Conservation (phyloP, 2,888 invertebrate genomes). For the Philaethria dido region DNA sequence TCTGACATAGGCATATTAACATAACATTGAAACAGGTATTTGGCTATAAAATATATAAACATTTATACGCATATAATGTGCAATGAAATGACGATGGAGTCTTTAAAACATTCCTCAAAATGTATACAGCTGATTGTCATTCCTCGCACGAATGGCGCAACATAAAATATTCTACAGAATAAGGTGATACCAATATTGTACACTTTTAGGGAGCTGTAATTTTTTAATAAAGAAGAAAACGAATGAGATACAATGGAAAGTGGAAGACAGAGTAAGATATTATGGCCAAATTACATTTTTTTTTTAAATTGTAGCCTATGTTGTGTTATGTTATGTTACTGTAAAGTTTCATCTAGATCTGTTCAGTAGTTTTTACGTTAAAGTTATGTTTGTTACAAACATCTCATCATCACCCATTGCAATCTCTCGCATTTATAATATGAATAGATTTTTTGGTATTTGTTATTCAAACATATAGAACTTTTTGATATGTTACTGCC, state of each 20-base stretch:
- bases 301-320: too few relatives aligned
- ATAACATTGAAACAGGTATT: neutral
- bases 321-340: too few relatives aligned
- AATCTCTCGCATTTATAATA: too few relatives aligned
- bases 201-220: neutral
- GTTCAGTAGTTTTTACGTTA: too few relatives aligned
- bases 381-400: too few relatives aligned
- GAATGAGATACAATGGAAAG: neutral
- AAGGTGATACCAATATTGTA: neutral
- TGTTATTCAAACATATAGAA: too few relatives aligned
- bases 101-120: constrained; percentile 24
- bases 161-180: constrained; percentile 12
- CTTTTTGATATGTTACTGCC: too few relatives aligned
- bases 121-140: constrained; percentile 27
- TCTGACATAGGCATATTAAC: neutral
- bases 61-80: constrained; percentile 4
- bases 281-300: too few relatives aligned
- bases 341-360: too few relatives aligned
- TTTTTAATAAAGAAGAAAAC: neutral
- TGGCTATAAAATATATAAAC: neutral
- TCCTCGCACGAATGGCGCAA: constrained; percentile 19
- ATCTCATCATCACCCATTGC: too few relatives aligned
- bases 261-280: neutral
- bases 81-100: constrained; percentile 22
- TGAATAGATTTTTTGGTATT: too few relatives aligned